These are phyloP conservation scores for Electrona antarctica DNA, from an alignment of 2,113 vertebrate species.

Conservation along the genomic window DNA sequence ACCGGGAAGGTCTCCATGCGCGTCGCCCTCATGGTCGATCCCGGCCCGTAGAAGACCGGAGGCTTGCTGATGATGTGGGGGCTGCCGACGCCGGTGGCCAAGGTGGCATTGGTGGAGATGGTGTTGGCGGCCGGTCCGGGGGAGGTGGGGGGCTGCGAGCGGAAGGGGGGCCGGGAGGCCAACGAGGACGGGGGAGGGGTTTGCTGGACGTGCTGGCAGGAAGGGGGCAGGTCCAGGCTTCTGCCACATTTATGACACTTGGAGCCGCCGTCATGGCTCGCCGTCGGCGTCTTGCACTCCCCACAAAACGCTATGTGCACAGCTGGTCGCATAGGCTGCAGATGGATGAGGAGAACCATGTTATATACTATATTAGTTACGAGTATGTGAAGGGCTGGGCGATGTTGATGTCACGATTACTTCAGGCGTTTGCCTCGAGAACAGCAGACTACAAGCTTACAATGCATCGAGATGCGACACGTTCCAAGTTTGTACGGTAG, in stretches of 20 bases:
- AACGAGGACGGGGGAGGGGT: slow-evolving; percentile 73
- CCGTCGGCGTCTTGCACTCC: slow-evolving; percentile 79
- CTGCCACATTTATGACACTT: slow-evolving; percentile 84
- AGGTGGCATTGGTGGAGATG: too few relatives aligned
- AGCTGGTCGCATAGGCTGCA: slow-evolving; percentile 77
- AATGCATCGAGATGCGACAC: too few relatives aligned
- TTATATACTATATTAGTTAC: too few relatives aligned
- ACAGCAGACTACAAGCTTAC: too few relatives aligned
- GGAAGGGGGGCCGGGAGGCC: slow-evolving; percentile 84
- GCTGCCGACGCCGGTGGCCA: slow-evolving; percentile 43
- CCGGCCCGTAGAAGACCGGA: slow-evolving; percentile 79
- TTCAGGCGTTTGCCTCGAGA: too few relatives aligned
- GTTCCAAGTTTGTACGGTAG: too few relatives aligned
- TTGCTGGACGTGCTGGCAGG: slow-evolving; percentile 67
- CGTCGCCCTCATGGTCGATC: slow-evolving; percentile 68
- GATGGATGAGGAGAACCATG: background rate
- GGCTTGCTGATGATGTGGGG: slow-evolving; percentile 76
- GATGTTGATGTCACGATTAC: too few relatives aligned
- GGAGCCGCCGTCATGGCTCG: slow-evolving; percentile 79
- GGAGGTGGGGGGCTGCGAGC: slow-evolving; percentile 78
- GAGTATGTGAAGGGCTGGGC: too few relatives aligned
- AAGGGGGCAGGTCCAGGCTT: slow-evolving; percentile 69
- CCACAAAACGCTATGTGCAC: slow-evolving; percentile 79
- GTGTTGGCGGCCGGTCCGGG: slow-evolving; percentile 66
- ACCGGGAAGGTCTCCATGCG: slow-evolving; percentile 62